Base-by-base conservation (phyloP, 2,888 invertebrate species). In the Rhamphomyia laevipes region DNA sequence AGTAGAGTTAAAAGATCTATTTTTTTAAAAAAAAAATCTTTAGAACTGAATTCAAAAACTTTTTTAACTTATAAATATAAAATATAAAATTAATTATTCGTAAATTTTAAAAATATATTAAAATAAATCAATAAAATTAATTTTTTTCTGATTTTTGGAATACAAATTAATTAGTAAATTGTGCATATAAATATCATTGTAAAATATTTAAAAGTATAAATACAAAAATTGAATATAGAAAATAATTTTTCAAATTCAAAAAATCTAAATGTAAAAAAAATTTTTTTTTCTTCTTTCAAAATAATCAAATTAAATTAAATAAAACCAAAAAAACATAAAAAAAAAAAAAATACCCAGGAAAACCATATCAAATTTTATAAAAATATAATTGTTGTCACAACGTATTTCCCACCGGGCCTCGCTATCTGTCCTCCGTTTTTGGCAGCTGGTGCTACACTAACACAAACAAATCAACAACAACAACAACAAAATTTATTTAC, bases 361-460 rank as follows among this genome's bases (percentile, higher is more conserved):
- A 17, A 42, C 23, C 38, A 42, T 43, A 18, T 42, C 27, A 35
- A 37, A 16, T 45, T 45, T 45, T 47, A 41, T 46, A 53, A 51
- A 50, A 51, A 51, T 52, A 56, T 48, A 55, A 57, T 56, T 54
- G 51, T 56, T 50, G 53, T 55, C 59, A 61, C 58, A 57, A 61
- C 61, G 61, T 61, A 61, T 59, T 59, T 59, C 58, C 58, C 58
- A 58, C 57, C 58, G 56, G 57, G 59, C 59, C 59, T 61, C 59
- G 57, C 59, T 54, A 53, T 59, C 51, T 59, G 58, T 58, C 58
- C 60, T 56, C 58, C 59, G 55, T 59, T 57, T 58, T 58, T 59
- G 55, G 55, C 56, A 57, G 54, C 55, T 52, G 50, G 57, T 52
- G 46, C 55, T 51, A 49, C 56, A 53, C 18, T 51, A 50, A 45